phyloP scores from a whole-genome alignment of 30 jellyfish, hydroid and myxozoan species.

The Turritopsis rubra region DNA sequence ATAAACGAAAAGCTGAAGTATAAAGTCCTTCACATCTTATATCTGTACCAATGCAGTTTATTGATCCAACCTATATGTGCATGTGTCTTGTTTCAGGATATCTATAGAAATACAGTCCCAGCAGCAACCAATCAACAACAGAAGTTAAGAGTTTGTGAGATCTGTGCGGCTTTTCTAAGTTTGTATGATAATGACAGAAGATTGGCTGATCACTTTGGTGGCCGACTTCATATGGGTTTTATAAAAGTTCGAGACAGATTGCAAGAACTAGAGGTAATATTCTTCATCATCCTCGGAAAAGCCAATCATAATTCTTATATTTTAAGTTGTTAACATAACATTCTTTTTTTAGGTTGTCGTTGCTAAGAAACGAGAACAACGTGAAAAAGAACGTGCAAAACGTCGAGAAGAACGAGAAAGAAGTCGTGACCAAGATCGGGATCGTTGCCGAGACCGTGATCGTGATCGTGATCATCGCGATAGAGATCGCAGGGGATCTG shows the following conservation, averaged over 20 bases:
- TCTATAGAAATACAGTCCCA: slow-evolving; percentile 74
- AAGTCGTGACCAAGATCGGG: slow-evolving; percentile 41
- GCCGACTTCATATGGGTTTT: slow-evolving; percentile 97
- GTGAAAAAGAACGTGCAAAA: slow-evolving; percentile 62
- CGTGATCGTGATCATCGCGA: slow-evolving; percentile 36
- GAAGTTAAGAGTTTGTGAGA: slow-evolving; percentile 92
- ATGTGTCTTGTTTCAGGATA: slow-evolving; percentile 60
- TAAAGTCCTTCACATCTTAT: background rate
- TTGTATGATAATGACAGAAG: slow-evolving; percentile 96
- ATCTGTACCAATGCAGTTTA: background rate
- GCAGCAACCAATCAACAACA: slow-evolving; percentile 95
- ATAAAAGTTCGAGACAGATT: slow-evolving; percentile 81
- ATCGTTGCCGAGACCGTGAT: slow-evolving; percentile 40
- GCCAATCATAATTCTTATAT: background rate
- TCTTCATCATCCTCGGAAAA: background rate
- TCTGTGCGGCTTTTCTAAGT: slow-evolving; percentile 98
- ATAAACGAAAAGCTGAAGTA: slow-evolving; percentile 96
- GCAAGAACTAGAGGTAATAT: slow-evolving; percentile 66
- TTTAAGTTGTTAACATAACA: too few species aligned
- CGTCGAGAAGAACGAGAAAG: slow-evolving; percentile 52
- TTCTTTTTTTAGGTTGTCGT: slow-evolving; percentile 63
- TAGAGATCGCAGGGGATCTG: slow-evolving; percentile 26
- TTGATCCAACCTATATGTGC: too few species aligned
- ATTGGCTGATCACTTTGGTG: slow-evolving; percentile 98
- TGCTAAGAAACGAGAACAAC: slow-evolving; percentile 65